These are phyloP conservation scores for Poeciliopsis retropinna DNA, from an alignment of 2,113 vertebrate genomes.

Conservation along the genomic window DNA sequence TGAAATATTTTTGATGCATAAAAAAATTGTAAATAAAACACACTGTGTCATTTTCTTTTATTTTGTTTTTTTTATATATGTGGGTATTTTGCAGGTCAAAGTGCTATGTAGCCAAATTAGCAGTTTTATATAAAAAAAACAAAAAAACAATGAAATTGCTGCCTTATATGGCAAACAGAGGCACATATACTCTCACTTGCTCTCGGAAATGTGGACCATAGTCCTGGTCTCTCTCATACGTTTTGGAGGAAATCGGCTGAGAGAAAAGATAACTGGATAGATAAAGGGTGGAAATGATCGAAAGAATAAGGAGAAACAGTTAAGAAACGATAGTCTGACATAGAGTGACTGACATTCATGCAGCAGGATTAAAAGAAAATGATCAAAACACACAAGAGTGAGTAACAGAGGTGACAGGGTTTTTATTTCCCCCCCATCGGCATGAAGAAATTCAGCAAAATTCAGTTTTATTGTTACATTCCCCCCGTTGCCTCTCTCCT, in stretches of 20 bases:
- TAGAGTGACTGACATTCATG: not conserved
- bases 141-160: too few species aligned
- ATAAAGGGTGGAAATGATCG: too few species aligned
- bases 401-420: slow-evolving; percentile 10
- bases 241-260: not conserved
- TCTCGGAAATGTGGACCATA: not conserved
- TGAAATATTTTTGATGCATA: not conserved
- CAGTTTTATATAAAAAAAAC: not conserved
- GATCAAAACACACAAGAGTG: not conserved
- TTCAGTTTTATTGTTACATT: slow-evolving; percentile 32
- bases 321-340: too few species aligned
- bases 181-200: not conserved
- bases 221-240: not conserved
- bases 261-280: not conserved
- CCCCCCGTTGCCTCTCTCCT: slow-evolving; percentile 38
- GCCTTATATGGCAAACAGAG: too few species aligned
- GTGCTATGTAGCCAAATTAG: not conserved
- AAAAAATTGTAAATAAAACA: not conserved
- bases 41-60: not conserved
- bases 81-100: not conserved
- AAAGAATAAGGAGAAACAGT: too few species aligned
- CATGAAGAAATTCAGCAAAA: slow-evolving; percentile 1
- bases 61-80: not conserved
- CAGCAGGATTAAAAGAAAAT: not conserved
- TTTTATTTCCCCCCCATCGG: slow-evolving; percentile 1